Evolutionary conservation across 2,888 invertebrate genomes (phyloP).

Genomic region (Hyposoter didymator): DNA sequence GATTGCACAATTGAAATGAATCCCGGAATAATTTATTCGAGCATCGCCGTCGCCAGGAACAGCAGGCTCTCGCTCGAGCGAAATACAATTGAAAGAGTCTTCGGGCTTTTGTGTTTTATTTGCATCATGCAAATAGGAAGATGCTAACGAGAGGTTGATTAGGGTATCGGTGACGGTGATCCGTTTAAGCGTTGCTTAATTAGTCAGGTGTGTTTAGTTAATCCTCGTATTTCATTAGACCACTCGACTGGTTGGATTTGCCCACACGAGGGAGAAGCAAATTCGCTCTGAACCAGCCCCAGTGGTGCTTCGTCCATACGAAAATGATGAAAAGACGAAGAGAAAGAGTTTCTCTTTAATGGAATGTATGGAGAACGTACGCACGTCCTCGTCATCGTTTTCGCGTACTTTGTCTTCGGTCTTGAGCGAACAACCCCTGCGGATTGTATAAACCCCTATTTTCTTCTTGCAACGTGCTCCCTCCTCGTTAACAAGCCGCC

Average conservation of each 20-base stretch:
- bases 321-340: constrained; percentile 29
- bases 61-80: not conserved
- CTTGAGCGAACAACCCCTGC: constrained; percentile 75
- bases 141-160: constrained; percentile 81
- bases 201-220: constrained; percentile 81
- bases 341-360: constrained; percentile 37
- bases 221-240: constrained; percentile 80
- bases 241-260: constrained; percentile 58
- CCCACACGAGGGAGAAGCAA: constrained; percentile 71
- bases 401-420: constrained; percentile 9
- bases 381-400: constrained; percentile 19
- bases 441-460: constrained; percentile 57
- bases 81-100: constrained; percentile 58
- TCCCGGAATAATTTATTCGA: constrained; percentile 62
- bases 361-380: constrained; percentile 34
- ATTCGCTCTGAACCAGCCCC: constrained; percentile 61
- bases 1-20: constrained; percentile 52
- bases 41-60: constrained; percentile 9
- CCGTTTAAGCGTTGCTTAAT: constrained; percentile 81
- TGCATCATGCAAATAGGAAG: constrained; percentile 77
- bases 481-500: constrained; percentile 79
- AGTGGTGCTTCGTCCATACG: constrained; percentile 61
- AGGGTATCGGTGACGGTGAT: constrained; percentile 81
- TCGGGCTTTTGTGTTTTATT: constrained; percentile 61
- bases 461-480: constrained; percentile 68